Percentiles rank a stretch among this genome's conserved stretches.
phyloP scores from a whole-genome alignment of 2,113 vertebrate species.

The Tylochromis polylepis region DNA sequence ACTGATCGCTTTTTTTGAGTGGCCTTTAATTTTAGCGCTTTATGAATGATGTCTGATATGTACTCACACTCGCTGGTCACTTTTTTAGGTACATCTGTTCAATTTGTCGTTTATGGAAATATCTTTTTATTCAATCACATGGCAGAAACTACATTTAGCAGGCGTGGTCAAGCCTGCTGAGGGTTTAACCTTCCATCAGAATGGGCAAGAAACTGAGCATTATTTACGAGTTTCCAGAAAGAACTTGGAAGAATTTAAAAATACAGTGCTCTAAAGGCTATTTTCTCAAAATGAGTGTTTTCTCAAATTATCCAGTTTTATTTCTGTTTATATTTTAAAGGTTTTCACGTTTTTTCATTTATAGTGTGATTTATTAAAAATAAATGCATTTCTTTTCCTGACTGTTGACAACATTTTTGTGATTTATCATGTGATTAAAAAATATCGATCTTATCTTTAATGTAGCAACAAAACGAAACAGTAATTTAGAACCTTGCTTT shows the following conservation, averaged over 20 bases:
- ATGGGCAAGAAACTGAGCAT: background rate
- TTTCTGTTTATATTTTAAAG: background rate
- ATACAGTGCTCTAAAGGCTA: background rate
- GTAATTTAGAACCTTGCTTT: background rate
- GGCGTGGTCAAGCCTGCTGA: background rate
- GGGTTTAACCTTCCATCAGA: background rate
- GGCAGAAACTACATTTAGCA: background rate
- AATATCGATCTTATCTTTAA: background rate
- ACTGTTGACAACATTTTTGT: background rate
- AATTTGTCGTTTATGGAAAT: background rate
- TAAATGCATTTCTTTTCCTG: background rate
- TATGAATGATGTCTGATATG: background rate
- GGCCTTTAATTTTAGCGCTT: background rate
- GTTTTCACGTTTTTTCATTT: background rate
- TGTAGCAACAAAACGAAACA: background rate
- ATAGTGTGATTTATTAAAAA: background rate
- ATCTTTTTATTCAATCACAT: background rate
- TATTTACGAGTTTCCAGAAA: background rate
- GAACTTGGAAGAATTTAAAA: background rate
- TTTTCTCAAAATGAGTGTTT: background rate
- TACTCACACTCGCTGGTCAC: background rate
- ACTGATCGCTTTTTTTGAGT: background rate
- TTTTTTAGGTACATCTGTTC: background rate
- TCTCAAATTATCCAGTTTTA: background rate
- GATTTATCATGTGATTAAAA: background rate